Percentiles rank a stretch among this genome's conserved stretches.
phyloP scores from a whole-genome alignment of 1,140 invertebrate genomes.

The Mya arenaria region DNA sequence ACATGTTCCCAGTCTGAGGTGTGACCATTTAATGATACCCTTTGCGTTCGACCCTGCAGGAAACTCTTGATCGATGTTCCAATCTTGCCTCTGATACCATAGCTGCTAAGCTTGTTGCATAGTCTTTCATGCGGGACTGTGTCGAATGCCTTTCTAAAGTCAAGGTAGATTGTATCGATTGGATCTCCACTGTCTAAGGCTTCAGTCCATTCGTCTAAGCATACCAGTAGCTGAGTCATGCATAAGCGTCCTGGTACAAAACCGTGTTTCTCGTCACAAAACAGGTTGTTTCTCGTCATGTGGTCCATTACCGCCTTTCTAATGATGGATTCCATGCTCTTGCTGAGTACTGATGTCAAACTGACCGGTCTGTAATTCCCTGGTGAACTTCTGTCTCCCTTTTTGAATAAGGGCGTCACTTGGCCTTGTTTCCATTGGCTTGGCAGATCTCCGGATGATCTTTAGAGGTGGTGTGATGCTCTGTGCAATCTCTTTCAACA shows the following conservation, averaged over 20 bases:
- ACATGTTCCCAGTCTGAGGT: constrained; percentile 28
- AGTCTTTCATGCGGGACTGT: constrained; percentile 14
- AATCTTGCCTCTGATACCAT: neutral
- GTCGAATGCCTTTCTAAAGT: constrained; percentile 27
- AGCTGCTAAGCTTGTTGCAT: neutral
- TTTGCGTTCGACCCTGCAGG: constrained; percentile 40
- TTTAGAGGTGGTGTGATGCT: too few relatives aligned
- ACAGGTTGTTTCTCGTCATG: neutral
- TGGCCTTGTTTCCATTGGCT: too few relatives aligned
- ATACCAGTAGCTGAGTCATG: neutral
- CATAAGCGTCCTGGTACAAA: neutral
- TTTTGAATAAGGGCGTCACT: too few relatives aligned
- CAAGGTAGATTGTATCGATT: constrained; percentile 10
- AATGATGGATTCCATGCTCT: too few relatives aligned
- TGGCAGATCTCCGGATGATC: too few relatives aligned
- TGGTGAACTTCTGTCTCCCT: too few relatives aligned
- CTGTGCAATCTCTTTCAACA: constrained; percentile 11
- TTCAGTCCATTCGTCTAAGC: constrained; percentile 6
- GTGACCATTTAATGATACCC: constrained; percentile 36
- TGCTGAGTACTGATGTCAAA: too few relatives aligned
- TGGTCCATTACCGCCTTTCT: neutral
- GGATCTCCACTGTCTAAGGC: neutral
- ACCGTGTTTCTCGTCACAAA: neutral
- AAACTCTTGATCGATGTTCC: constrained; percentile 49
- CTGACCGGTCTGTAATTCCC: too few relatives aligned